These are phyloP conservation scores for Diabrotica undecimpunctata DNA, from an alignment of 1,140 invertebrate species.

Conservation along the genomic window DNA sequence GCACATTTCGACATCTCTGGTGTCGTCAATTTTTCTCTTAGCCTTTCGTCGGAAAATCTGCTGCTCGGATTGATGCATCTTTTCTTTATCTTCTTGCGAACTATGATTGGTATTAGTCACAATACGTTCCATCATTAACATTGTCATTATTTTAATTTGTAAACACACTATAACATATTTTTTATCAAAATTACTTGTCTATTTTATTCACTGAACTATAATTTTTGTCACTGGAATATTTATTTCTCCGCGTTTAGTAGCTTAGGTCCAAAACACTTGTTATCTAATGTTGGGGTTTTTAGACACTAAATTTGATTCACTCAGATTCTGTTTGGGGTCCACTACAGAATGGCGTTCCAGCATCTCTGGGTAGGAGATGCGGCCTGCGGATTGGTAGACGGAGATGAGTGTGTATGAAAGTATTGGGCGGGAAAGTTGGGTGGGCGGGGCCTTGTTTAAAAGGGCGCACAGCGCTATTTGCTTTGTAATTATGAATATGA, in stretches of 20 bases:
- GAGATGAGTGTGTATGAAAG: slow-evolving; percentile 12
- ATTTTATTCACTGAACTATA: too few species aligned
- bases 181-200: background rate
- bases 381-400: slow-evolving; percentile 23
- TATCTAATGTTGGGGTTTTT: slow-evolving; percentile 30
- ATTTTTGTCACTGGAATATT: background rate
- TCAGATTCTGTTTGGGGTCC: slow-evolving; percentile 28
- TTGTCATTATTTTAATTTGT: slow-evolving; percentile 44
- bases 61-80: slow-evolving; percentile 21
- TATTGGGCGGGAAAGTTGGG: slow-evolving; percentile 27
- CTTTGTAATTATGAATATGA: slow-evolving; percentile 51
- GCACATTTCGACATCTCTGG: slow-evolving; percentile 43
- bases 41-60: slow-evolving; percentile 28
- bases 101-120: slow-evolving; percentile 40
- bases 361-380: slow-evolving; percentile 20
- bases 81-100: slow-evolving; percentile 30
- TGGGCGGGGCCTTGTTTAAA: slow-evolving; percentile 33
- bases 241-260: background rate
- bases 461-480: slow-evolving; percentile 40
- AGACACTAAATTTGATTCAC: slow-evolving; percentile 37
- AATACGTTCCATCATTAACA: slow-evolving; percentile 51
- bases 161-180: slow-evolving; percentile 23
- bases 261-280: slow-evolving; percentile 6
- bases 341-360: slow-evolving; percentile 38
- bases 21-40: slow-evolving; percentile 41